Conservation (phyloP, 2,113 vertebrate species). For the Phainopepla nitens region DNA sequence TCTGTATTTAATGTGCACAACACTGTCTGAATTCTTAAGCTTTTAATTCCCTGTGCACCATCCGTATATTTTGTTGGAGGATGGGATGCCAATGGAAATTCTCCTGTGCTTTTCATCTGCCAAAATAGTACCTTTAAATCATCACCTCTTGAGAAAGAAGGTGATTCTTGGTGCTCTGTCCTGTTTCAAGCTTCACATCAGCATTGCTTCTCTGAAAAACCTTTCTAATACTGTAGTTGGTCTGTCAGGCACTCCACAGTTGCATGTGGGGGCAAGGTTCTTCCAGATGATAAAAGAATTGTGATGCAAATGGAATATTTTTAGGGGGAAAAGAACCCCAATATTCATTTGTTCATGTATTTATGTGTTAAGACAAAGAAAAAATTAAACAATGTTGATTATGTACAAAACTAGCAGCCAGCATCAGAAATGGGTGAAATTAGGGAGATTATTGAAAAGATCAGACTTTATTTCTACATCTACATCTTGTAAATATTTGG, state of each 20-base stretch:
- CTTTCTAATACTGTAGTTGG: not conserved
- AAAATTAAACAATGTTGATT: not conserved
- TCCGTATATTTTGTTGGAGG: not conserved
- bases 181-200: not conserved
- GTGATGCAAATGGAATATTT: not conserved
- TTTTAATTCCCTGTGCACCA: not conserved
- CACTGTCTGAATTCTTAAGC: not conserved
- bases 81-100: not conserved
- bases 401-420: not conserved
- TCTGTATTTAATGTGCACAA: not conserved
- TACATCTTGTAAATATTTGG: not conserved
- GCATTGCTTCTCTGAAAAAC: not conserved
- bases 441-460: not conserved
- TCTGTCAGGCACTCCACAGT: not conserved
- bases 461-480: not conserved
- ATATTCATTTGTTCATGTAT: not conserved
- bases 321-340: not conserved
- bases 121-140: constrained; percentile 22
- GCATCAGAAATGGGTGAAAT: not conserved
- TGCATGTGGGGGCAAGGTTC: not conserved
- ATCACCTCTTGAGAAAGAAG: not conserved
- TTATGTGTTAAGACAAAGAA: not conserved
- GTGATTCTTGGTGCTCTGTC: not conserved
- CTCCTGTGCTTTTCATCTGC: not conserved
- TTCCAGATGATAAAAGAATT: not conserved